Percentiles rank a stretch among this genome's conserved stretches.
Conservation (phyloP, 1,140 invertebrate species). For the Drosophila varians region DNA sequence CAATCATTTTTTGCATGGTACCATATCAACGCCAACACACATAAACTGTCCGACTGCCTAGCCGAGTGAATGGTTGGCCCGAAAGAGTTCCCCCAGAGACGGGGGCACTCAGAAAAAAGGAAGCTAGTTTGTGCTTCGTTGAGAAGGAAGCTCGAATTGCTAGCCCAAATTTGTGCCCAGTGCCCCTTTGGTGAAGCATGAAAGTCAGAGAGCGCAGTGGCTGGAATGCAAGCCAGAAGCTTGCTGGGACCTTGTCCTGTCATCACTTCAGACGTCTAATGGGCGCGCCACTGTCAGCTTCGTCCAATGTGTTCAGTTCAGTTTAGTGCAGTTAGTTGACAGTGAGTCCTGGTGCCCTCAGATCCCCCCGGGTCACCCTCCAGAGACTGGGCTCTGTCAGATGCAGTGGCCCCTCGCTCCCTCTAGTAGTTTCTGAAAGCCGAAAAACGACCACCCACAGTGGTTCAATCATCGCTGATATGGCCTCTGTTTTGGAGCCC, state of each 20-base stretch:
- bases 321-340: conserved; percentile 57
- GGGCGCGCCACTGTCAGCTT: conserved; percentile 36
- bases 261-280: conserved; percentile 58
- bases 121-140: background rate
- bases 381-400: conserved; percentile 38
- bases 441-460: conserved; percentile 9
- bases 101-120: background rate
- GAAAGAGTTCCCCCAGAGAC: conserved; percentile 9
- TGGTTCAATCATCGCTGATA: conserved; percentile 36
- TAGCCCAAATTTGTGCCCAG: background rate
- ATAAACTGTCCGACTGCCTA: conserved; percentile 25
- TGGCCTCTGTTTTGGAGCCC: background rate
- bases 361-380: background rate
- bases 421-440: background rate
- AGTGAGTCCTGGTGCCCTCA: conserved; percentile 10
- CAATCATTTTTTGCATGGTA: conserved; percentile 57
- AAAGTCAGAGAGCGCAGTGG: background rate
- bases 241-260: conserved; percentile 48
- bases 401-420: conserved; percentile 49
- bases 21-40: conserved; percentile 49
- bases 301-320: conserved; percentile 32
- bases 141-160: background rate
- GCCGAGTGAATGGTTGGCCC: conserved; percentile 21
- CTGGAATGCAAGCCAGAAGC: conserved; percentile 26
- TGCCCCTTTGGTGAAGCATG: background rate